These are phyloP conservation scores for Anoncus sp. DNA, from an alignment of 2,888 invertebrate genomes.

Conservation along the genomic window DNA sequence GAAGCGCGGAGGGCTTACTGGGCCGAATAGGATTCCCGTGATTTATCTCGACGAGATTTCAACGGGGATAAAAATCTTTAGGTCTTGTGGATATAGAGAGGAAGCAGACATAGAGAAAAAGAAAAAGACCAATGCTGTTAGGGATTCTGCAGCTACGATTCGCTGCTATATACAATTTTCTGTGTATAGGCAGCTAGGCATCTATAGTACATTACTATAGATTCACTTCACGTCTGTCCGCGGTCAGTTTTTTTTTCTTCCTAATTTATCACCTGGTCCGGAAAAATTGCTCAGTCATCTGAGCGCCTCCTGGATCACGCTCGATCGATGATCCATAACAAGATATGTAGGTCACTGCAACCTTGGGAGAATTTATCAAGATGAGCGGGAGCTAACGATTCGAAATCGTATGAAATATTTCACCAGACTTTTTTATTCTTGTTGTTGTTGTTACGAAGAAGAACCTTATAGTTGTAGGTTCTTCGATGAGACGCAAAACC, in stretches of 20 bases:
- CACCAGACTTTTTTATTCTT: conserved; percentile 24
- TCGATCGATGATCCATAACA: conserved; percentile 52
- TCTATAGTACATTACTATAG: conserved; percentile 30
- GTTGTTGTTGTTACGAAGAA: conserved; percentile 17
- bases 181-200: too few relatives aligned
- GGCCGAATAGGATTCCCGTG: conserved; percentile 71
- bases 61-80: conserved; percentile 72
- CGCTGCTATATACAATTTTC: conserved; percentile 18
- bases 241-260: conserved; percentile 30
- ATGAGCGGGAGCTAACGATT: conserved; percentile 47
- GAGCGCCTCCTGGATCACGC: conserved; percentile 45
- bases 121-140: conserved; percentile 18
- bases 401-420: conserved; percentile 52
- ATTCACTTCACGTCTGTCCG: conserved; percentile 14
- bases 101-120: conserved; percentile 3
- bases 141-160: conserved; percentile 28
- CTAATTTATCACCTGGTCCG: conserved; percentile 21
- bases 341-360: conserved; percentile 52
- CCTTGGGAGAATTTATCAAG: conserved; percentile 54
- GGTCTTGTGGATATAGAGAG: conserved; percentile 44
- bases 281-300: conserved; percentile 51
- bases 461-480: conserved; percentile 12
- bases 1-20: conserved; percentile 56
- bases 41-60: conserved; percentile 75
- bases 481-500: conserved; percentile 35